Conservation (phyloP, 2,113 vertebrate genomes). For the Telmatochromis brachygnathus region DNA sequence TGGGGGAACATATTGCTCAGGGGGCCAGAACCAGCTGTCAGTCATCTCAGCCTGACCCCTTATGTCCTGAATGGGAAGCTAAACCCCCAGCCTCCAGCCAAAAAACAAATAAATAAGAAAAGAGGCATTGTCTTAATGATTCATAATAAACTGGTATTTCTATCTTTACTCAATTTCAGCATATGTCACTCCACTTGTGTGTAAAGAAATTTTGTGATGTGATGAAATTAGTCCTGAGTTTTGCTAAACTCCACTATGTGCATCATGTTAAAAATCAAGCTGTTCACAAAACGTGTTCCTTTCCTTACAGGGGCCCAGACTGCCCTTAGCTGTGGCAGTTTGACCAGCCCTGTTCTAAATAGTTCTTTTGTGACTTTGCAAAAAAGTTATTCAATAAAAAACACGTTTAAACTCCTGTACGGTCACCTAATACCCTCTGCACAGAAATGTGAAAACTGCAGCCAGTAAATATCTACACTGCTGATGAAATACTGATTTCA, state of each 20-base stretch:
- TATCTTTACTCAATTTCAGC: neutral
- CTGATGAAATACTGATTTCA: neutral
- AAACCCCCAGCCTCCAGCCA: neutral
- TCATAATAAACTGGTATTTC: neutral
- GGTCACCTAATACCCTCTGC: neutral
- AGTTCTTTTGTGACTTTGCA: neutral
- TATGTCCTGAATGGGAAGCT: neutral
- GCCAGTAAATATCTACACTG: neutral
- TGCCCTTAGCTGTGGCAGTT: neutral
- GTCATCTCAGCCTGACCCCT: neutral
- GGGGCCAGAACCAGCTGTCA: neutral
- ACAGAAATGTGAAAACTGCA: neutral
- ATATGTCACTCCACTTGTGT: neutral
- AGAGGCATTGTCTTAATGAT: neutral
- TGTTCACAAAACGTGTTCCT: neutral
- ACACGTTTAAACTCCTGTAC: neutral
- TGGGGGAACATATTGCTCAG: neutral
- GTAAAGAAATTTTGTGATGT: neutral
- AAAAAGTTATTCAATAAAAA: neutral
- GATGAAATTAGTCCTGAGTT: neutral
- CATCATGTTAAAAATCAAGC: neutral
- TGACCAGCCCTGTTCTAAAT: neutral
- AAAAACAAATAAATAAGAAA: neutral
- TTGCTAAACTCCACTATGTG: neutral
- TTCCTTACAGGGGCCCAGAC: neutral